phyloP scores from a whole-genome alignment of 2,113 vertebrate species.

The Euleptes europaea region DNA sequence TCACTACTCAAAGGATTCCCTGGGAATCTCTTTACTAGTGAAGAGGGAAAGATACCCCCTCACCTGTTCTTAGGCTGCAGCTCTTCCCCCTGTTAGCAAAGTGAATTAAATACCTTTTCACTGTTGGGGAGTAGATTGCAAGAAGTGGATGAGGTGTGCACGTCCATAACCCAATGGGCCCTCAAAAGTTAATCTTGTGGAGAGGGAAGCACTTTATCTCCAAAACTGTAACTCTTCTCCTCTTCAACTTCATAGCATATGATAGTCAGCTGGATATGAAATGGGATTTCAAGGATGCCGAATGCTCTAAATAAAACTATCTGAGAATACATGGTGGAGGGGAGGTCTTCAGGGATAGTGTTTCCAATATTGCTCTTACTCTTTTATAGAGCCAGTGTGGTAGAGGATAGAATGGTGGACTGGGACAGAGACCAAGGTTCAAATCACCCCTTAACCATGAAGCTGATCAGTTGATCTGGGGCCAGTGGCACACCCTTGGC shows the following conservation, averaged over 20 bases:
- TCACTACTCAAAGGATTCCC: not conserved
- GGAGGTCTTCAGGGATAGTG: too few species aligned
- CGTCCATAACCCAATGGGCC: not conserved
- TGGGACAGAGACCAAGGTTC: too few species aligned
- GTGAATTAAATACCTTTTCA: not conserved
- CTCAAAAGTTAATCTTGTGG: not conserved
- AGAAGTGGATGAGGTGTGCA: not conserved
- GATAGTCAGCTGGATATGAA: not conserved
- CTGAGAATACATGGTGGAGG: not conserved
- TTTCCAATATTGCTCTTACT: too few species aligned
- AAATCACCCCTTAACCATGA: too few species aligned
- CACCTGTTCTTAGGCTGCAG: not conserved
- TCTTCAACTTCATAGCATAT: not conserved
- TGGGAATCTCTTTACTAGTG: not conserved
- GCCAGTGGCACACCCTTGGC: too few species aligned
- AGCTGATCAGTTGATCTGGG: too few species aligned
- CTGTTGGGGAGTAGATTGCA: not conserved
- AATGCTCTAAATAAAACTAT: not conserved
- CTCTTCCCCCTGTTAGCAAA: not conserved
- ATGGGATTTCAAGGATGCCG: not conserved
- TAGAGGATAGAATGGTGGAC: too few species aligned
- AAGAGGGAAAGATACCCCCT: not conserved
- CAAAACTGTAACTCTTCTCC: not conserved
- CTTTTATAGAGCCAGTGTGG: too few species aligned
- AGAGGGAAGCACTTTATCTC: not conserved